A percentile compares a stretch with the other conserved stretches of the same genome.
Evolutionary conservation across 2,113 vertebrate genomes (phyloP).

Genomic region (Pagrus major): DNA sequence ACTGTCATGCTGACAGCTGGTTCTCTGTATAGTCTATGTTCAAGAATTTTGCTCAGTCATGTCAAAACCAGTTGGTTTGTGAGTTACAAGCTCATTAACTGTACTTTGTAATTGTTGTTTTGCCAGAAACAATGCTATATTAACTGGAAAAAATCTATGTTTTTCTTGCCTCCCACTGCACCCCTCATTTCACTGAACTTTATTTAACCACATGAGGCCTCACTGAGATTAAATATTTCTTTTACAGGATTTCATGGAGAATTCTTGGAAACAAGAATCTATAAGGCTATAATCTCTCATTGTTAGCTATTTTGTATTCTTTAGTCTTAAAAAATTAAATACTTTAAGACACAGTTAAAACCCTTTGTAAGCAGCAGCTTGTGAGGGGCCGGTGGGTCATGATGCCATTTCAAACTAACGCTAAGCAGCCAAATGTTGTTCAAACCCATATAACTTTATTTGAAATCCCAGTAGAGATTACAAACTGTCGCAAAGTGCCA

Average conservation of each 20-base stretch:
- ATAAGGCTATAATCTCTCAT: background rate
- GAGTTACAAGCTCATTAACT: background rate
- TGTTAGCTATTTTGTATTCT: background rate
- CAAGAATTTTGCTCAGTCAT: background rate
- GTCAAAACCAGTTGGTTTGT: background rate
- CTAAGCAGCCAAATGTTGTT: background rate
- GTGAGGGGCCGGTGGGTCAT: background rate
- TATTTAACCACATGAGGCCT: background rate
- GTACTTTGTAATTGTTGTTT: background rate
- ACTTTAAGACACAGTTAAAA: slow-evolving; percentile 11
- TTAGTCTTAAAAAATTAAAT: slow-evolving; percentile 5
- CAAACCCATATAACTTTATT: background rate
- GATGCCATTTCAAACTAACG: background rate
- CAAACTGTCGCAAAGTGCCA: background rate
- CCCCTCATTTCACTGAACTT: background rate
- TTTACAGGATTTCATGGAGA: background rate
- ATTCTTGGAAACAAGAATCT: background rate
- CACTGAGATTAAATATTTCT: background rate
- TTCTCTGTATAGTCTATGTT: background rate
- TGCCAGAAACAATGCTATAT: background rate
- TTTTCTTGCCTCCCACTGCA: background rate
- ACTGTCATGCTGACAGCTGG: background rate
- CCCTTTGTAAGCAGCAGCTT: background rate
- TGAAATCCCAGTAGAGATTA: background rate
- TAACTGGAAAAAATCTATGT: background rate